Evolutionary conservation across 2,797 vertebrate genomes (phyloP).

Genomic region (Lithobates pipiens): DNA sequence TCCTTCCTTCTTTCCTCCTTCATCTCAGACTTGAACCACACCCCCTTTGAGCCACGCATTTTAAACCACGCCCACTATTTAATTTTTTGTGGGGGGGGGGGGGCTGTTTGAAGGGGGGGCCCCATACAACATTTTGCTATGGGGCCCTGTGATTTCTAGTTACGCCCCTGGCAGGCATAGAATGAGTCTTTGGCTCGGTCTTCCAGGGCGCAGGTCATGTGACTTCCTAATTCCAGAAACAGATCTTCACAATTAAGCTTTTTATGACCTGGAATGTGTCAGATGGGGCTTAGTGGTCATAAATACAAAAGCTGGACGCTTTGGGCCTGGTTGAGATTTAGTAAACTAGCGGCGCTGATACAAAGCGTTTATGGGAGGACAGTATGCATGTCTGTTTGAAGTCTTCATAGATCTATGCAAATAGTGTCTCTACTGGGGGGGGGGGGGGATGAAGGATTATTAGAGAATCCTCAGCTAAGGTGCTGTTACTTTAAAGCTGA

Average conservation of each 20-base stretch:
- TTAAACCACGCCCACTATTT: too few species aligned
- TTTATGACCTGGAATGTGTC: slow-evolving; percentile 47
- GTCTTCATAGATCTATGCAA: background rate
- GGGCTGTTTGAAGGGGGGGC: too few species aligned
- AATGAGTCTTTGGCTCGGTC: background rate
- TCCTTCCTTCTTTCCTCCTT: too few species aligned
- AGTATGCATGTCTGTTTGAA: background rate
- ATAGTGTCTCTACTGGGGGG: background rate
- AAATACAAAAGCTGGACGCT: slow-evolving; percentile 1
- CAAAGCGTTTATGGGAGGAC: background rate
- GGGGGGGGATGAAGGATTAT: background rate
- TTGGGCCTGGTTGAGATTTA: background rate
- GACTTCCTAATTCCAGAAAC: slow-evolving; percentile 29
- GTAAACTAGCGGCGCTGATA: background rate
- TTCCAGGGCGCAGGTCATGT: slow-evolving; percentile 30
- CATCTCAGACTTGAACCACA: too few species aligned
- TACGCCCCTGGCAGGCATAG: too few species aligned
- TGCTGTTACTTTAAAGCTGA: too few species aligned
- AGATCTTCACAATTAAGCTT: slow-evolving; percentile 33
- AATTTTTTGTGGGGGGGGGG: too few species aligned
- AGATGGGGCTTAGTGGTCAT: slow-evolving; percentile 2
- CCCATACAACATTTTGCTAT: too few species aligned
- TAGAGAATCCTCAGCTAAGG: background rate
- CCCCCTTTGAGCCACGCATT: too few species aligned
- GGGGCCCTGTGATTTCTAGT: too few species aligned